phyloP scores from a whole-genome alignment of 1,140 invertebrate species.

The Philotrypesis tridentata region DNA sequence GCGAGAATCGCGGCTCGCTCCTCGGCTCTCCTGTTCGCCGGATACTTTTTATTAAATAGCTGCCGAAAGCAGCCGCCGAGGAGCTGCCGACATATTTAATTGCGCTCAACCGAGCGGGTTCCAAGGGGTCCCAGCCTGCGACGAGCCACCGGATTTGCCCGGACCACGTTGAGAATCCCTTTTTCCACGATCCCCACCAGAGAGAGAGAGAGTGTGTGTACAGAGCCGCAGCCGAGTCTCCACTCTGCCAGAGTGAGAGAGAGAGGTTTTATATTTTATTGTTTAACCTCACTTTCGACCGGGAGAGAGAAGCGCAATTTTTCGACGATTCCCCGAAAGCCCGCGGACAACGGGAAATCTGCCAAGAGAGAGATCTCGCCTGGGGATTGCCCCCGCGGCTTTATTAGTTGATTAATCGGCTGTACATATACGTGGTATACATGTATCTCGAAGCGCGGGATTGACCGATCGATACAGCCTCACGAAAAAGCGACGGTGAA shows the following conservation, averaged over 20 bases:
- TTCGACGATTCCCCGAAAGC: no score
- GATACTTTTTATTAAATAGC: slow-evolving; percentile 65
- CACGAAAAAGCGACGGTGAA: no score
- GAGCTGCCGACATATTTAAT: slow-evolving; percentile 60
- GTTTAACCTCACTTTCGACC: slow-evolving; percentile 20
- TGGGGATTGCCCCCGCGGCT: no score
- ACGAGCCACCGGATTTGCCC: neutral
- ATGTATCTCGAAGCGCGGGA: no score
- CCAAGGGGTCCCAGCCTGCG: neutral
- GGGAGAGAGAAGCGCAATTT: no score
- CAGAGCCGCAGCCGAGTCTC: neutral
- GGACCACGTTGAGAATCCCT: slow-evolving; percentile 42
- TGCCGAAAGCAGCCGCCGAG: slow-evolving; percentile 58
- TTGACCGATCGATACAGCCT: no score
- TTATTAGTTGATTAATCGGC: no score
- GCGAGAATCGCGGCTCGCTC: neutral
- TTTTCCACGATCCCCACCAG: slow-evolving; percentile 7
- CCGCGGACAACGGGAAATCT: no score
- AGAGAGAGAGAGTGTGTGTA: no score
- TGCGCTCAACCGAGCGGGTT: slow-evolving; percentile 58
- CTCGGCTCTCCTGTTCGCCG: slow-evolving; percentile 41
- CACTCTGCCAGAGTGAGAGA: neutral
- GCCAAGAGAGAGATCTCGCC: no score
- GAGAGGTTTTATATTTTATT: slow-evolving; percentile 41
- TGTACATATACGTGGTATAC: no score